Evolutionary conservation across 2,113 vertebrate genomes (phyloP).

Genomic region (Austrofundulus limnaeus): DNA sequence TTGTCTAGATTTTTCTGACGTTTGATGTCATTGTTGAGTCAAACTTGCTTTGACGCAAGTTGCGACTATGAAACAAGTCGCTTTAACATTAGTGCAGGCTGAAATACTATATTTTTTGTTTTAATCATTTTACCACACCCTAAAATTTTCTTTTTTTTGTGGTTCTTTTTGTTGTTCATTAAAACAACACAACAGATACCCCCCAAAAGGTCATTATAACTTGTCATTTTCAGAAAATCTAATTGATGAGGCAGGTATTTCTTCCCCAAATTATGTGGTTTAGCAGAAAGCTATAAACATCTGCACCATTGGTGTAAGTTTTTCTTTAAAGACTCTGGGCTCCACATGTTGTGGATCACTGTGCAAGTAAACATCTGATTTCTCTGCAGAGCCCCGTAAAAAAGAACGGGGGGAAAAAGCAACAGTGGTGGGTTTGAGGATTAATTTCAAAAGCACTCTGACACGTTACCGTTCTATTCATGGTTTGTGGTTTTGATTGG

Average conservation of each 20-base stretch:
- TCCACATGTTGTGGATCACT: conserved; percentile 68
- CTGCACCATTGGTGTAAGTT: conserved; percentile 46
- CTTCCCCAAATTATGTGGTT: conserved; percentile 30
- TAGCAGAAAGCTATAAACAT: conserved; percentile 42
- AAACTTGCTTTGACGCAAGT: too few relatives aligned
- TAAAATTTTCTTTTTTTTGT: too few relatives aligned
- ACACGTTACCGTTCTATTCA: conserved; percentile 70
- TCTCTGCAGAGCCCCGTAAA: conserved; percentile 49
- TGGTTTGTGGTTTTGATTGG: conserved; percentile 68
- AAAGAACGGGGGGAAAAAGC: conserved; percentile 45
- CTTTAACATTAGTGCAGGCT: not conserved
- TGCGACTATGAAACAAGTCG: not conserved
- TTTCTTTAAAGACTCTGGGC: conserved; percentile 54
- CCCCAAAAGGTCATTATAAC: too few relatives aligned
- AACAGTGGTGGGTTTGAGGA: conserved; percentile 62
- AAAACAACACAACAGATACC: too few relatives aligned
- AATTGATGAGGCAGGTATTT: conserved; percentile 1
- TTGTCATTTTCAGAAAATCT: too few relatives aligned
- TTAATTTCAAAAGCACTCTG: conserved; percentile 75
- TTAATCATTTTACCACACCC: too few relatives aligned
- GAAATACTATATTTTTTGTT: too few relatives aligned
- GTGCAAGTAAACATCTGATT: conserved; percentile 59
- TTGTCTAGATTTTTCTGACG: too few relatives aligned
- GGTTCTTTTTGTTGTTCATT: too few relatives aligned
- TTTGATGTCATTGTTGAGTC: too few relatives aligned